These are phyloP conservation scores for Folsomia manolachei DNA, from an alignment of 2,888 invertebrate species.

Conservation along the genomic window DNA sequence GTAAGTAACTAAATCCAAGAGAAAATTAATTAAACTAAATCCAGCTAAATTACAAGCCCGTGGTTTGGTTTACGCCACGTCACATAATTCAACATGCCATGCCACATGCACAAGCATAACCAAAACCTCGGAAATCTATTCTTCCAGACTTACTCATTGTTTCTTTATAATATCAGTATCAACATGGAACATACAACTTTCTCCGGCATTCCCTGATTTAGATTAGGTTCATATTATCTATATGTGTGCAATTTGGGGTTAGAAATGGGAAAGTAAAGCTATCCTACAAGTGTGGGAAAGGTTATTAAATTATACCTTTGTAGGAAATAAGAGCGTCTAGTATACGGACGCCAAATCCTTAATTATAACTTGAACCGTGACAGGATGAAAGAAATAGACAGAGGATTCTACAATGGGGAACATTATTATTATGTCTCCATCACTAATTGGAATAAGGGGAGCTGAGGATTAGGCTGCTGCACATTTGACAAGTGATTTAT, in stretches of 20 bases:
- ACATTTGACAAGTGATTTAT: slow-evolving; percentile 46
- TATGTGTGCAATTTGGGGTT: too few species aligned
- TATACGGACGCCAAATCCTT: too few species aligned
- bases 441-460: slow-evolving; percentile 35
- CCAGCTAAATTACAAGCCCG: slow-evolving; percentile 37
- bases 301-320: background rate
- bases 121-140: background rate
- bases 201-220: too few species aligned
- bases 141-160: background rate
- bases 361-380: too few species aligned
- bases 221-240: too few species aligned
- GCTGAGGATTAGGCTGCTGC: slow-evolving; percentile 27
- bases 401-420: background rate
- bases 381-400: too few species aligned
- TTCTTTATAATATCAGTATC: too few species aligned
- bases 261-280: too few species aligned
- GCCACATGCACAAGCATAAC: too few species aligned
- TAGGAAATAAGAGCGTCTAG: background rate
- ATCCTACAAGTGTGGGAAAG: too few species aligned
- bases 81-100: background rate
- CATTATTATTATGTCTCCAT: slow-evolving; percentile 9
- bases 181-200: too few species aligned
- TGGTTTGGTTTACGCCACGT: too few species aligned
- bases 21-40: slow-evolving; percentile 45
- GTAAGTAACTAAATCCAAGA: background rate